These are phyloP conservation scores for Cynopterus brachyotis DNA, from an alignment of 2,113 vertebrate genomes.

Conservation along the genomic window DNA sequence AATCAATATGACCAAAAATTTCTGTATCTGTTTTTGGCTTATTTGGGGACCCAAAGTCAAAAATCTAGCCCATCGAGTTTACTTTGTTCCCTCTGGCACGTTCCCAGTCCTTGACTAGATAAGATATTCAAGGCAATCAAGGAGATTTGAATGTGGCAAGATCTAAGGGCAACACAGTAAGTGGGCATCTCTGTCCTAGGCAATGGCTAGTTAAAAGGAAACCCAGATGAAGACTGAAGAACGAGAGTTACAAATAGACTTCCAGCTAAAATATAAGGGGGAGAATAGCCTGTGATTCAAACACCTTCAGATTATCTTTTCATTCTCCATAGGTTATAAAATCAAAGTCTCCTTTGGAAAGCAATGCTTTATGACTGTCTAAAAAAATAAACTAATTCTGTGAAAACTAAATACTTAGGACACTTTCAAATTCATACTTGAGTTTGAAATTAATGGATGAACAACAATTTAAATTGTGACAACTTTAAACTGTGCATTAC, in stretches of 20 bases:
- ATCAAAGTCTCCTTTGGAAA: conserved; percentile 6
- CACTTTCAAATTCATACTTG: background rate
- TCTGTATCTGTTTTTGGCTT: background rate
- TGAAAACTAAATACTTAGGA: background rate
- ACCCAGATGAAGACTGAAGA: background rate
- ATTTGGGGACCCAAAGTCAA: background rate
- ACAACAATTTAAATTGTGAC: background rate
- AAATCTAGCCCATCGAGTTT: background rate
- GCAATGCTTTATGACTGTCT: background rate
- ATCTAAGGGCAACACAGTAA: background rate
- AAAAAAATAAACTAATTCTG: conserved; percentile 29
- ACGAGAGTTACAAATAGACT: background rate
- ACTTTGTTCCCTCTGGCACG: background rate
- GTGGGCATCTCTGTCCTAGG: background rate
- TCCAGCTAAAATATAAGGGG: background rate
- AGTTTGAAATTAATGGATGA: background rate
- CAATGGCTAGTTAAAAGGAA: background rate
- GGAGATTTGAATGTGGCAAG: background rate
- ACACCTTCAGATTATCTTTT: background rate
- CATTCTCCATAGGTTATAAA: background rate
- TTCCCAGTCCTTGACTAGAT: background rate
- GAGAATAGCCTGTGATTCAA: background rate
- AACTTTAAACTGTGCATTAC: background rate
- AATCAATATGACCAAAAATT: background rate
- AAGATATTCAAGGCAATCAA: background rate